Evolutionary conservation across 2,113 vertebrate species (phyloP).

Genomic region (Ascaphus truei): DNA sequence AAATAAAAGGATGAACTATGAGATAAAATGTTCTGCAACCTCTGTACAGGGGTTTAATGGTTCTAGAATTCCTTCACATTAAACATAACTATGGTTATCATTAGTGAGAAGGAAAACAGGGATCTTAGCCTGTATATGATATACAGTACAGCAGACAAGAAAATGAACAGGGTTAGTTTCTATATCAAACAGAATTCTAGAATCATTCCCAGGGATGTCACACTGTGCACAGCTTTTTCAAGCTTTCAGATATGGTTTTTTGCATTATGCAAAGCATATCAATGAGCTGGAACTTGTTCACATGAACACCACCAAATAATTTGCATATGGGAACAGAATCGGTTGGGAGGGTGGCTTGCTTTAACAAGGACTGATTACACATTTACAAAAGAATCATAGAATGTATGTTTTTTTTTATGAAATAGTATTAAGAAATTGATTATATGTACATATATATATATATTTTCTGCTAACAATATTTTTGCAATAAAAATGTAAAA

Average conservation of each 20-base stretch:
- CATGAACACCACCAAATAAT: conserved; percentile 25
- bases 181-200: conserved; percentile 35
- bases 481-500: no score
- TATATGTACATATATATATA: no score
- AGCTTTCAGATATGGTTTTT: conserved; percentile 28
- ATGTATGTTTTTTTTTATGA: background rate
- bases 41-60: no score
- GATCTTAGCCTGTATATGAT: conserved; percentile 1
- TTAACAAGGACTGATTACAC: conserved; percentile 21
- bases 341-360: conserved; percentile 13
- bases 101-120: background rate
- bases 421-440: no score
- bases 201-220: conserved; percentile 28
- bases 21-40: no score
- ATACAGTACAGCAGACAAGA: background rate
- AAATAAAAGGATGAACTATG: no score
- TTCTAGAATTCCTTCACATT: background rate
- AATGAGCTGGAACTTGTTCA: conserved; percentile 38
- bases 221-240: conserved; percentile 32
- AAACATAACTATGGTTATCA: background rate
- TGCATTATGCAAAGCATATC: conserved; percentile 39
- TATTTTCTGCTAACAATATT: no score
- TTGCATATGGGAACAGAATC: conserved; percentile 27
- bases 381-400: conserved; percentile 26
- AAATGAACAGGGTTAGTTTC: conserved; percentile 14